Evolutionary conservation across 2,888 invertebrate species (phyloP), one percentile per base, ranked within the genome.

Genomic region (Camptogramma bilineatum): DNA sequence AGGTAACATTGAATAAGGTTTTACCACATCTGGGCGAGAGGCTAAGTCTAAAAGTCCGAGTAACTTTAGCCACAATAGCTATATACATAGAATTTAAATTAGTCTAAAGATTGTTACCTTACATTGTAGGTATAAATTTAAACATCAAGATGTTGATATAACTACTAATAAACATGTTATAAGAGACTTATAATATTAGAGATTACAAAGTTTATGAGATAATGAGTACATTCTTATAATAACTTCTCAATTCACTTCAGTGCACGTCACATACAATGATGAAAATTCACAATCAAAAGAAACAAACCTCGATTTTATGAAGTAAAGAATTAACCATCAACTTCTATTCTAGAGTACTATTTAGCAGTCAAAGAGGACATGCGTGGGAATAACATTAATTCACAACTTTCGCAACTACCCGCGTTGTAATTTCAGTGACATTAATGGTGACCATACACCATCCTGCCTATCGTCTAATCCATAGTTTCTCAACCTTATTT

Each of bases 51-150:
- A 63, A 74, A 75, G 75, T 59, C 77, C 79, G 78, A 76, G 75
- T 66, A 72, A 72, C 74, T 69, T 28, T 68, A 52, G 62, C 51
- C 74, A 63, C 73, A 60, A 55, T 56, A 59, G 47, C 50, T 58
- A 48, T 28, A 7, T 24, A 51, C 10, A 42, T 52, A 10, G 18
- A 55, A 19, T 13, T 51, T 5, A 13, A 18, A 24, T 10, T 34
- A 1, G 17, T 50, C 51, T 44, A 73, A 39, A 57, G 16, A 63
- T 73, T 71, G 62, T 75, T 75, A 76, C 75, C 80, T 73, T 78
- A 79, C 75, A 76, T 65, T 71, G 70, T 76, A 76, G 71, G 70
- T 81, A 79, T 77, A 80, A 79, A 81, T 75, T 70, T 81, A 69
- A 78, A 80, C 73, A 73, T 71, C 69, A 64, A 72, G 69, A 74